Evolutionary conservation across 2,888 invertebrate species (phyloP).

Genomic region (Stenolophus ochropezus): DNA sequence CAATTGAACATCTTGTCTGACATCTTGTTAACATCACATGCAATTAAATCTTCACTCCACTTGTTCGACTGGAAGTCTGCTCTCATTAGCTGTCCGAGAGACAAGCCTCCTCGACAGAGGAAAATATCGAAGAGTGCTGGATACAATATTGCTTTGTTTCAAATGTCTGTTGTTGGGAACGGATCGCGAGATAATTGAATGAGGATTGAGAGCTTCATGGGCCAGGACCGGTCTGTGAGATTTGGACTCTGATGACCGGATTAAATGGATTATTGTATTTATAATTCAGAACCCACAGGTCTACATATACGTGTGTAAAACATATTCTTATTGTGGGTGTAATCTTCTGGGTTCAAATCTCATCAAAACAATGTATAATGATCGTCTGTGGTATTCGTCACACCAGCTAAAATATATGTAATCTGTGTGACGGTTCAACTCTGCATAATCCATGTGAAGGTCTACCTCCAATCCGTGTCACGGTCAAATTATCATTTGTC

Average conservation of each 20-base stretch:
- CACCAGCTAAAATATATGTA: too few species aligned
- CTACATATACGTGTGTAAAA: too few species aligned
- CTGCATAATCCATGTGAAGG: too few species aligned
- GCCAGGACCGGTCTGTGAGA: background rate
- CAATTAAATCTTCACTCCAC: slow-evolving; percentile 13
- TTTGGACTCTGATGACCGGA: background rate
- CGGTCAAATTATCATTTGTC: too few species aligned
- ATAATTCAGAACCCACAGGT: too few species aligned
- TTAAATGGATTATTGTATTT: slow-evolving; percentile 15
- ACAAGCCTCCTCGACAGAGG: background rate
- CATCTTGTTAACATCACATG: slow-evolving; percentile 19
- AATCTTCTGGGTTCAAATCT: too few species aligned
- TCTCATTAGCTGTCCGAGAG: background rate
- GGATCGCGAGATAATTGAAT: slow-evolving; percentile 26
- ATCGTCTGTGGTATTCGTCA: too few species aligned
- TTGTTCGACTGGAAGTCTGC: slow-evolving; percentile 3
- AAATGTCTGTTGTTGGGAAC: background rate
- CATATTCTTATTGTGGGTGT: too few species aligned
- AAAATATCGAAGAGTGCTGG: background rate
- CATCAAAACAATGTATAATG: too few species aligned
- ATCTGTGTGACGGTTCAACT: too few species aligned
- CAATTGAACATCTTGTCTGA: slow-evolving; percentile 2
- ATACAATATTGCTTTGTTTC: slow-evolving; percentile 18
- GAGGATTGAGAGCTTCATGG: slow-evolving; percentile 21
- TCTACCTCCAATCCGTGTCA: too few species aligned